Percentiles rank a stretch among this genome's conserved stretches.
Evolutionary conservation across 2,113 vertebrate species (phyloP).

Genomic region (Condylura cristata): DNA sequence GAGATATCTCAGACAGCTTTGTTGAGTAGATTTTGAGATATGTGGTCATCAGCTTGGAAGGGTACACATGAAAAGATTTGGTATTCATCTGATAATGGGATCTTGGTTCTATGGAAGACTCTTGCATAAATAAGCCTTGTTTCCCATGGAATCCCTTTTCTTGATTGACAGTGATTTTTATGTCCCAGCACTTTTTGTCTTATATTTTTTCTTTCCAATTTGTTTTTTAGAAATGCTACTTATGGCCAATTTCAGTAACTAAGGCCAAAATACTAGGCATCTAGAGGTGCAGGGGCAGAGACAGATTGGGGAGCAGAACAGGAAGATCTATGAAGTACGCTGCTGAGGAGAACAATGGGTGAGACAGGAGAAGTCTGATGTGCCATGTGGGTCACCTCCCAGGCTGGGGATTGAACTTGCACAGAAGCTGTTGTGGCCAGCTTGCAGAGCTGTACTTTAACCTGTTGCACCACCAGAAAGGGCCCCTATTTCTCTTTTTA

Average conservation of each 20-base stretch:
- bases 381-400: too few relatives aligned
- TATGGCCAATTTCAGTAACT: conserved; percentile 44
- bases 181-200: neutral
- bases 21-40: neutral
- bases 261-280: neutral
- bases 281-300: too few relatives aligned
- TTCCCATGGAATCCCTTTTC: neutral
- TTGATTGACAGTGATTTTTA: neutral
- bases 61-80: neutral
- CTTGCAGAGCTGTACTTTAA: too few relatives aligned
- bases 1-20: neutral
- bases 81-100: accelerated
- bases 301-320: too few relatives aligned
- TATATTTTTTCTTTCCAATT: neutral
- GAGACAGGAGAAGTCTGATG: too few relatives aligned
- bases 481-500: conserved; percentile 19
- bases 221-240: conserved; percentile 39
- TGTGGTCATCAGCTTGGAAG: neutral
- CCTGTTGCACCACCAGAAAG: too few relatives aligned
- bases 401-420: too few relatives aligned
- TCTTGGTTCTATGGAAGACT: neutral
- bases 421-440: too few relatives aligned
- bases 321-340: too few relatives aligned
- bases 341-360: too few relatives aligned
- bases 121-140: neutral